Evolutionary conservation across 2,113 vertebrate species (phyloP).

Genomic region (Callaeas wilsoni): DNA sequence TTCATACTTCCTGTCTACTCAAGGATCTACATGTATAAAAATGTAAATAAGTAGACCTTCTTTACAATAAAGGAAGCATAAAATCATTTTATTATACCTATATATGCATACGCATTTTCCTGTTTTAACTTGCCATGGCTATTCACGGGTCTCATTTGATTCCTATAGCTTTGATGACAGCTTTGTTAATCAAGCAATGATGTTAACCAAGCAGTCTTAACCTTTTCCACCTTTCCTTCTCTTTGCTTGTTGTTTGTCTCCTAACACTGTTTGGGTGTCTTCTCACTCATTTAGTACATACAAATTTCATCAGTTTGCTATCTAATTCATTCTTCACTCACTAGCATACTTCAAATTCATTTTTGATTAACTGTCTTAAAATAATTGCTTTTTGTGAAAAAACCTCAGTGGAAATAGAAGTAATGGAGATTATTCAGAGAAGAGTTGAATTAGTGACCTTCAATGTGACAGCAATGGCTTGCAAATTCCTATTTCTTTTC

Average conservation of each 20-base stretch:
- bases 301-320: background rate
- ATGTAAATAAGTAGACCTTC: background rate
- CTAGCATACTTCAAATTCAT: background rate
- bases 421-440: background rate
- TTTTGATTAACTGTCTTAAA: background rate
- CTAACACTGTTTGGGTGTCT: background rate
- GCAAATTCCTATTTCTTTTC: background rate
- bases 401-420: background rate
- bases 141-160: background rate
- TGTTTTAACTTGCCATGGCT: background rate
- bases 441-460: background rate
- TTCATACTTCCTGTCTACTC: background rate
- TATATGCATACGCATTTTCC: background rate
- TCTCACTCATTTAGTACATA: background rate
- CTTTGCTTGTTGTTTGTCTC: background rate
- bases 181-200: background rate
- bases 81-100: background rate
- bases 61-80: background rate
- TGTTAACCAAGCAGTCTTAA: background rate
- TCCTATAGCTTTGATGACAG: background rate
- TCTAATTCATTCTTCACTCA: background rate
- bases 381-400: background rate
- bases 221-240: background rate
- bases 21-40: background rate
- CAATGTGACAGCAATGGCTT: background rate